A percentile compares a stretch with the other conserved stretches of the same genome.
phyloP scores from a whole-genome alignment of 53 echinoderm and acorn worm genomes.

The Astropecten irregularis region DNA sequence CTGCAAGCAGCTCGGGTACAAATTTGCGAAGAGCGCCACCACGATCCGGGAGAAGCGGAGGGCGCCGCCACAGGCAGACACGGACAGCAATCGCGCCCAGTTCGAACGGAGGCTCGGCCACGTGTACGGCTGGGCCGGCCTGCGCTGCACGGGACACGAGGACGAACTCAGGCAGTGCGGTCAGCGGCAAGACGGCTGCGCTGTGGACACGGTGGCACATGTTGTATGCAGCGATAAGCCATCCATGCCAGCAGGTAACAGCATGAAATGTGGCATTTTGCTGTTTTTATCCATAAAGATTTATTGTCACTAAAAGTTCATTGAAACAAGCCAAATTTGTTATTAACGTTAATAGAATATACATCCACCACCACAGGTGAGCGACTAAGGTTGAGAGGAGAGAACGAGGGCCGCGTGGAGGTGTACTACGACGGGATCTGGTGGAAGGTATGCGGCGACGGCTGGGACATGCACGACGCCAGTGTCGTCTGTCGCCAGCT shows the following conservation, averaged over 20 bases:
- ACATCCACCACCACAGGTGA: slow-evolving; percentile 23
- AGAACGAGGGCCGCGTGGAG: slow-evolving; percentile 42
- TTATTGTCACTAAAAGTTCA: neutral
- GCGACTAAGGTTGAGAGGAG: slow-evolving; percentile 14
- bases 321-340: no score
- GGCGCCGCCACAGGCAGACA: neutral
- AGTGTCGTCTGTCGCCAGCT: slow-evolving; percentile 36
- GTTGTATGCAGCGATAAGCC: slow-evolving; percentile 38
- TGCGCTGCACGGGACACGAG: slow-evolving; percentile 38
- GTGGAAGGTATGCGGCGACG: slow-evolving; percentile 44
- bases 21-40: slow-evolving; percentile 54
- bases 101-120: neutral
- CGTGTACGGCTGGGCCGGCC: slow-evolving; percentile 24
- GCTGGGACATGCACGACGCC: slow-evolving; percentile 38
- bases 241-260: slow-evolving; percentile 17
- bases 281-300: neutral
- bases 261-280: no score
- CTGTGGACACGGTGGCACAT: slow-evolving; percentile 23
- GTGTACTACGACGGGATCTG: slow-evolving; percentile 46
- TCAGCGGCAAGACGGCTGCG: slow-evolving; percentile 18
- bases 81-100: slow-evolving; percentile 17
- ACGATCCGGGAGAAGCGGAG: neutral
- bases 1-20: slow-evolving; percentile 61
- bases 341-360: no score
- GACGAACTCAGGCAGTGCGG: slow-evolving; percentile 9